Evolutionary conservation across 1,140 invertebrate genomes (phyloP), one percentile per base, ranked within the genome.

Genomic region (Halictus rubicundus): DNA sequence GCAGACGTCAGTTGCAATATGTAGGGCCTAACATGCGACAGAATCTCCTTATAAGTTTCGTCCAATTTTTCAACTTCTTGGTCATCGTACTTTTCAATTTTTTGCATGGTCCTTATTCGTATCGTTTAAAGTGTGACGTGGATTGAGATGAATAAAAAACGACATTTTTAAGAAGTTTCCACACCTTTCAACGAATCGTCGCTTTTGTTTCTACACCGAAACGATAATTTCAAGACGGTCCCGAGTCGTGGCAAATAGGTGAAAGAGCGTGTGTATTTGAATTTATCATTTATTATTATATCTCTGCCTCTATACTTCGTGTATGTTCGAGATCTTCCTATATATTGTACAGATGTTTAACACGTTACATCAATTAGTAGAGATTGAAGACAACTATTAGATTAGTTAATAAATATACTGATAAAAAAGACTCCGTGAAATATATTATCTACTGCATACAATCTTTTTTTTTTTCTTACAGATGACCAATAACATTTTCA

Each of bases 21-120:
- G 27, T 90, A 87, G 10, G 92, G 87, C 66, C 87, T 88, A 8
- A 92, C 84, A 32, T 81, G 66, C 12, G 75, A 52, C 46, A 93
- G 65, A 27, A 86, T 88, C 63, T 92, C 85, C 54, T 92, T 91
- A 73, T 91, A 93, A 74, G 87, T 77, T 75, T 90, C 87, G 61
- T 93, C 92, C 71, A 93, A 81, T 73, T 89, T 88, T 10, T 88
- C 60, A 68, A 81, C 80, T 42, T 89, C 86, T 63, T 88, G 82
- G 46, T 88, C 86, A 69, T 88, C 82, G 14, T 74, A 84, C 73
- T 85, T 78, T 25, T 80, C 76, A 54, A 63, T 69, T 74, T 69
- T 85, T 68, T 64, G 76, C 88, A 89, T 89, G 32, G 54, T 63
- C n/a, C 25, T 72, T 78, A 78, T 42, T 54, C 25, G 8, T 27